Evolutionary conservation across 2,113 vertebrate species (phyloP).

Genomic region (Pipa parva): DNA sequence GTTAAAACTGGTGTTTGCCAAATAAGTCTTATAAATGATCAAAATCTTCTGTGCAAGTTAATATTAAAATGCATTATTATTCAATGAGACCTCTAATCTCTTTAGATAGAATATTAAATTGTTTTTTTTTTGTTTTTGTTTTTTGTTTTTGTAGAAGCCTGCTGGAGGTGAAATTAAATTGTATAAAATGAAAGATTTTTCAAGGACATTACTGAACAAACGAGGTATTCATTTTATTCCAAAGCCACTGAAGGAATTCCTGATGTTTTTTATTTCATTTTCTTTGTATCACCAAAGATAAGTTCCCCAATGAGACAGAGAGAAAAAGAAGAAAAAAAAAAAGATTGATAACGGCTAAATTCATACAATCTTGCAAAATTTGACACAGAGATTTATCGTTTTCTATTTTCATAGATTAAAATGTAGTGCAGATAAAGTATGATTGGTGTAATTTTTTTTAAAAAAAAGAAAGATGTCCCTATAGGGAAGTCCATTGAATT

Average conservation of each 20-base stretch:
- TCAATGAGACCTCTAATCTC: slow-evolving; percentile 50
- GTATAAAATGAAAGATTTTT: slow-evolving; percentile 52
- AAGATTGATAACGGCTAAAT: slow-evolving; percentile 57
- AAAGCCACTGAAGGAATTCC: slow-evolving; percentile 53
- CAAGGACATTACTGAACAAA: slow-evolving; percentile 55
- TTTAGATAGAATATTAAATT: slow-evolving; percentile 49
- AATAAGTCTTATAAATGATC: slow-evolving; percentile 6
- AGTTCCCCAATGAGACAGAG: slow-evolving; percentile 51
- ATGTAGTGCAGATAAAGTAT: slow-evolving; percentile 12
- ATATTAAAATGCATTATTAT: slow-evolving; percentile 41
- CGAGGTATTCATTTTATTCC: slow-evolving; percentile 54
- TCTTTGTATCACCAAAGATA: slow-evolving; percentile 50
- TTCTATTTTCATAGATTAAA: slow-evolving; percentile 30
- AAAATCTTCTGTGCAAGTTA: slow-evolving; percentile 39
- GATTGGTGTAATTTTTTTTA: slow-evolving; percentile 26
- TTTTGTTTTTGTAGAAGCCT: slow-evolving; percentile 52
- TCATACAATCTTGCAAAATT: slow-evolving; percentile 44
- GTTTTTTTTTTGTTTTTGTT: no score
- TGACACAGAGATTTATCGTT: slow-evolving; percentile 50
- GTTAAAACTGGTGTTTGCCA: no score
- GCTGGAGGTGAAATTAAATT: slow-evolving; percentile 55
- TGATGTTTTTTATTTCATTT: slow-evolving; percentile 61
- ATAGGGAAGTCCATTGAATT: slow-evolving; percentile 16
- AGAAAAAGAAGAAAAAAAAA: slow-evolving; percentile 57
- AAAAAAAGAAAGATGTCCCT: slow-evolving; percentile 28